These are phyloP conservation scores for Heliconius erato DNA, from an alignment of 2,888 invertebrate species.

Conservation along the genomic window DNA sequence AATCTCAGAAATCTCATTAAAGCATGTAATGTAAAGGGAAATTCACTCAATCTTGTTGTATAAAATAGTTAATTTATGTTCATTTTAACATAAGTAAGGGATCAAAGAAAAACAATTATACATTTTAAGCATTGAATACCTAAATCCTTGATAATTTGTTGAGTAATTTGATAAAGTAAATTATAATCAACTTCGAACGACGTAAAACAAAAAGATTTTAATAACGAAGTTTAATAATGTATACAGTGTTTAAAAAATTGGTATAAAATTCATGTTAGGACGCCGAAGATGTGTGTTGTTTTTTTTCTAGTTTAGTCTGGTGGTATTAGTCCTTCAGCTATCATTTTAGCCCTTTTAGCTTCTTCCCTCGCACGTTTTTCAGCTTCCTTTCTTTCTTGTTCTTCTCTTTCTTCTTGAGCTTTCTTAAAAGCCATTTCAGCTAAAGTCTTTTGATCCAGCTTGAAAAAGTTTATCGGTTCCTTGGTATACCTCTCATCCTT, in stretches of 20 bases:
- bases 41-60: conserved; percentile 1
- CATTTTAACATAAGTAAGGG: background rate
- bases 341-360: conserved; percentile 72
- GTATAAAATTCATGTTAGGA: background rate
- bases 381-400: conserved; percentile 71
- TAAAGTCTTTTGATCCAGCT: conserved; percentile 78
- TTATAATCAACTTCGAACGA: background rate
- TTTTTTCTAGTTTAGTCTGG: conserved; percentile 47
- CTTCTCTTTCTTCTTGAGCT: conserved; percentile 71
- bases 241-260: background rate
- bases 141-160: conserved; percentile 15
- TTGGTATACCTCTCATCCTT: conserved; percentile 70
- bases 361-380: conserved; percentile 72
- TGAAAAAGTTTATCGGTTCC: conserved; percentile 80
- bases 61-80: conserved; percentile 13
- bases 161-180: conserved; percentile 7
- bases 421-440: conserved; percentile 77
- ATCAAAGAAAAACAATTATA: conserved; percentile 20
- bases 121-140: background rate
- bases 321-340: conserved; percentile 71
- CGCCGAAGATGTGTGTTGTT: background rate
- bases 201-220: background rate
- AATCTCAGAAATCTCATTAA: too few species aligned
- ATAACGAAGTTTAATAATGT: background rate
- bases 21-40: background rate